Base-by-base conservation (phyloP, 1,140 invertebrate species). In the Calephelis virginiensis region DNA sequence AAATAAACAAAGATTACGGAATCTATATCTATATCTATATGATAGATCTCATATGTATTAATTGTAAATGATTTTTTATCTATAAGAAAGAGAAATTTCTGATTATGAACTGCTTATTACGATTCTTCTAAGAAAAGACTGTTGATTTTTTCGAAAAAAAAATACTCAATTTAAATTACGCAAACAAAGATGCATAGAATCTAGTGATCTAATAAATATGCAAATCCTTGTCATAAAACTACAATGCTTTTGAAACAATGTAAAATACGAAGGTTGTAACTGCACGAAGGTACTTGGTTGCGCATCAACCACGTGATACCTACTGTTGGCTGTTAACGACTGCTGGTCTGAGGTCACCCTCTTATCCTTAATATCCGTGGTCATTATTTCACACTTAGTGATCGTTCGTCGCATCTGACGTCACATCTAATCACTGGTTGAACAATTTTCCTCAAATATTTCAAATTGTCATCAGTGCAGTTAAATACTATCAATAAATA, bases 361-460 rank as follows among this genome's bases (percentile, higher is more conserved):
- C 28, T 56, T 56, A 56, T 56, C 28, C 56, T 59, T 59, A 59
- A 59, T 59, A 59, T 38, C 28, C 28, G 12, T 59, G n/a, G 53
- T 38, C 53, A 59, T 59, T 59, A 59, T 28, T n/a, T 59, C 8
- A n/a, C 17, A 59, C 56, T 59, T 59, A 59, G 56, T 40, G 38
- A 11, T 38, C 56, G 56, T 56, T 12, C 53, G 53, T 12, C 11
- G 28, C 9, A 59, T 8, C 37, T 59, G 56, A 59, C 56, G 38
- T 59, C 56, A 59, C 8, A 8, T n/a, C 56, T n/a, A 40, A 37
- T 59, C 37, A 12, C 53, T 37, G 28, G 6, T 56, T 56, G 17
- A 56, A 56, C 37, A 5, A 13, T 56, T 56, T 56, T 56, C 53
- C 53, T 37, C 11, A 10, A 28, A 56, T 64, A 49, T n/a, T 67